A percentile compares a stretch with the other conserved stretches of the same genome.
Conservation (phyloP, 2,888 invertebrate genomes). For the Rhagonycha lutea region DNA sequence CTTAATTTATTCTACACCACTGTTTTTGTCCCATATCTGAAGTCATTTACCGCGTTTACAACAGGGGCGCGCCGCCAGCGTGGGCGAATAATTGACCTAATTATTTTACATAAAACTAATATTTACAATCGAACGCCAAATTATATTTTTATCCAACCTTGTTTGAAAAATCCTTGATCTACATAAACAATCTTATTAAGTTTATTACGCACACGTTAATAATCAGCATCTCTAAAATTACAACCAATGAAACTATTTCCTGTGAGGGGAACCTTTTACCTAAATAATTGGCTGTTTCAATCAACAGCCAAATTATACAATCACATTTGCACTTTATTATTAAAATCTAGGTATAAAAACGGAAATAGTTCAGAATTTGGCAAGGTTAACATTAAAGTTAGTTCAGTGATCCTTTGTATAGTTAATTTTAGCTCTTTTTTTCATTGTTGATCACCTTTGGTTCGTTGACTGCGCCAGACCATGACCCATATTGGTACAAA, state of each 20-base stretch:
- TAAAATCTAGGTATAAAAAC: not conserved
- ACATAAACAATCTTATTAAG: not conserved
- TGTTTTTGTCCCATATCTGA: no score
- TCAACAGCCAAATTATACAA: not conserved
- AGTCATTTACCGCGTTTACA: no score
- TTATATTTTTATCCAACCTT: not conserved
- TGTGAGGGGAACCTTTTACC: not conserved
- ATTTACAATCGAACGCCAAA: constrained; percentile 10
- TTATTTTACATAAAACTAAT: constrained; percentile 3
- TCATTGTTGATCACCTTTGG: not conserved
- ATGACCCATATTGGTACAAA: not conserved
- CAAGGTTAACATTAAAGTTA: not conserved
- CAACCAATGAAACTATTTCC: not conserved
- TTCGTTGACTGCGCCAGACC: not conserved
- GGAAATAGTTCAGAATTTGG: not conserved
- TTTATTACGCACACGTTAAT: not conserved
- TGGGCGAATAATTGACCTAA: not conserved
- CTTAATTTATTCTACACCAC: no score
- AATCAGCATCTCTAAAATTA: not conserved
- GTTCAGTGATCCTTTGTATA: not conserved
- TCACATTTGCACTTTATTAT: not conserved
- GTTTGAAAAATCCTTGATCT: constrained; percentile 3
- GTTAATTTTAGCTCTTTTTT: not conserved
- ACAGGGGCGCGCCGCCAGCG: not conserved
- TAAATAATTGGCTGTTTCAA: not conserved